Evolutionary conservation across 2,113 vertebrate species (phyloP).

Genomic region (Oryzias curvinotus): DNA sequence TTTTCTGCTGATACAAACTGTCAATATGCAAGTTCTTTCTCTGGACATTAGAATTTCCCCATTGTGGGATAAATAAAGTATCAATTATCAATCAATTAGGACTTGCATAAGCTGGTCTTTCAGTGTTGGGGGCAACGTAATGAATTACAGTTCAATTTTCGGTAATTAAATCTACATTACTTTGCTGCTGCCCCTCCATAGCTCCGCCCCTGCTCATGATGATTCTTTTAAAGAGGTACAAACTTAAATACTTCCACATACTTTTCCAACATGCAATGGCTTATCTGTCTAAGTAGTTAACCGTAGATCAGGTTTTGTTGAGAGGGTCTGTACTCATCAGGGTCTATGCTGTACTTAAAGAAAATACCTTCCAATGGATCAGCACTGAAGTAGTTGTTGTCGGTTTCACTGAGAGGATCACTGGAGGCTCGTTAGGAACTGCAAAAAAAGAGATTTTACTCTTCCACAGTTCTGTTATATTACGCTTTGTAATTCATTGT

Average conservation of each 20-base stretch:
- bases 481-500: slow-evolving; percentile 1
- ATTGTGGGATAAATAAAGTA: no score
- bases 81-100: no score
- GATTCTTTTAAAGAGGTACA: no score
- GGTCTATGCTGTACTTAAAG: slow-evolving; percentile 14
- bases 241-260: no score
- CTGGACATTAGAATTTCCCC: no score
- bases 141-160: no score
- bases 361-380: slow-evolving; percentile 92
- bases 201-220: no score
- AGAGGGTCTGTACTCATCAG: slow-evolving; percentile 6
- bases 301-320: slow-evolving; percentile 1
- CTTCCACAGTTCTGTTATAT: neutral
- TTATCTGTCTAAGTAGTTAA: slow-evolving; percentile 3
- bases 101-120: no score
- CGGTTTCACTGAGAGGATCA: slow-evolving; percentile 85
- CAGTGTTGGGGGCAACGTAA: no score
- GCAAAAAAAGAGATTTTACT: slow-evolving; percentile 24
- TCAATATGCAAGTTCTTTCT: slow-evolving; percentile 39
- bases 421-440: slow-evolving; percentile 92
- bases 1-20: slow-evolving; percentile 36
- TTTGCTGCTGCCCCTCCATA: no score
- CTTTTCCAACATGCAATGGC: no score
- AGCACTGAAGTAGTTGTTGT: slow-evolving; percentile 93
- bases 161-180: no score